Evolutionary conservation across 2,797 vertebrate species (phyloP), one percentile per base, ranked within the genome.

Genomic region (Danio kyathit): DNA sequence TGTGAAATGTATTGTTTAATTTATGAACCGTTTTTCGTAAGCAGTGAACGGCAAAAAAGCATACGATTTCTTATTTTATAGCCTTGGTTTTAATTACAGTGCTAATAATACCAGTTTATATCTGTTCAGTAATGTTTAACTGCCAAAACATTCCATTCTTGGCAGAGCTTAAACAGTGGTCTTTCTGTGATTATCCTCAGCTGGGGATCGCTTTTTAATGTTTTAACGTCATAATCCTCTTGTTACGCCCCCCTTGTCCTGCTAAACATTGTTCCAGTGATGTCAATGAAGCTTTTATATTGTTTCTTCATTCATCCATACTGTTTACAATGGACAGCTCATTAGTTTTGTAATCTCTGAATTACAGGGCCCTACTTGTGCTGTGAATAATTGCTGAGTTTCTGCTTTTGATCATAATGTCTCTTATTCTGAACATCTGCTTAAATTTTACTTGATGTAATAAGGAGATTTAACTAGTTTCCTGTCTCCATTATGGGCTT

Each of bases 401-500:
- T 11, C 14, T 52, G 21, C 49, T 52, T 17, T 14, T 40, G 40
- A 70, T 54, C 49, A 54, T 54, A 13, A 17, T 11, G 61, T 77
- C 49, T 46, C 7, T 19, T 65, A 65, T 4, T 54, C 7, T 21
- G 13, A 76, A 44, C 48, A 6, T 54, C 48, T 67, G 52, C 29
- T n/a, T 61, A 29, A 60, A 60, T 69, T 60, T 21, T 14, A 11
- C 9, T 61, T 65, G 14, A 19, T 10, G 11, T 29, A 44, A 65
- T 76, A 6, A 67, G 49, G 46, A 64, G 29, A 69, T 60, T 78
- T 66, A 52, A 64, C 6, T 29, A n/a, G 60, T 81, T 78, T 83
- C 54, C 74, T 81, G 80, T 59, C 74, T 76, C 72, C 29, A 57
- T 73, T 64, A 11, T 43, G 10, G 29, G 11, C 12, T 60, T 80